Conservation (phyloP, 2,797 vertebrate species). For the Caiman crocodilus region DNA sequence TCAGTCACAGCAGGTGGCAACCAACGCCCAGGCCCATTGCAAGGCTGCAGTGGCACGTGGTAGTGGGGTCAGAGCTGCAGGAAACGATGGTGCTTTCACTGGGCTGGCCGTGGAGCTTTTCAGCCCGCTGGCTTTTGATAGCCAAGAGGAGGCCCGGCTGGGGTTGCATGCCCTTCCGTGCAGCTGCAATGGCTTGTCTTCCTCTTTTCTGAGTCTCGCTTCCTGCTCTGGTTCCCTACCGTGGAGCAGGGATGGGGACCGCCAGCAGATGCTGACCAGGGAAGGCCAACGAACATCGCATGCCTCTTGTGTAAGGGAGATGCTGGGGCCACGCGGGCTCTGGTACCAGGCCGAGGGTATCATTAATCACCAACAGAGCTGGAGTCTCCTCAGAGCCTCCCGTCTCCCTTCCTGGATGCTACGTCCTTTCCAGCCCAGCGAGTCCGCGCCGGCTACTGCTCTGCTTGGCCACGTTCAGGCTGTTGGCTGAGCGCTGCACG, state of each 20-base stretch:
- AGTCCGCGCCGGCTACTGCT: not conserved
- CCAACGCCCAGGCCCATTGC: accelerated
- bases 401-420: accelerated
- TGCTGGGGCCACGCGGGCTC: accelerated
- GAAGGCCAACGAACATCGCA: not conserved
- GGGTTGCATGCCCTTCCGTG: not conserved
- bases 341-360: not conserved
- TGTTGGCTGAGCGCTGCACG: not conserved
- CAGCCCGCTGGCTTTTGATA: not conserved
- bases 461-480: accelerated
- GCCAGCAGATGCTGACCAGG: accelerated
- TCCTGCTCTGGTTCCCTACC: not conserved
- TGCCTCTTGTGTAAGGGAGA: accelerated
- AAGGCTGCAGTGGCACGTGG: not conserved
- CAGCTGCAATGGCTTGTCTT: not conserved
- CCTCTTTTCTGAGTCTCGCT: not conserved
- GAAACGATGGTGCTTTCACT: not conserved
- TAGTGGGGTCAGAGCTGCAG: not conserved
- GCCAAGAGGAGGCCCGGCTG: accelerated
- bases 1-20: not conserved
- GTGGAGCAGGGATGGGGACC: too few species aligned
- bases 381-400: accelerated
- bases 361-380: accelerated
- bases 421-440: not conserved
- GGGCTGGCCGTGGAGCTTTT: not conserved